Evolutionary conservation across 1,140 invertebrate genomes (phyloP).

Genomic region (Halictus rubicundus): DNA sequence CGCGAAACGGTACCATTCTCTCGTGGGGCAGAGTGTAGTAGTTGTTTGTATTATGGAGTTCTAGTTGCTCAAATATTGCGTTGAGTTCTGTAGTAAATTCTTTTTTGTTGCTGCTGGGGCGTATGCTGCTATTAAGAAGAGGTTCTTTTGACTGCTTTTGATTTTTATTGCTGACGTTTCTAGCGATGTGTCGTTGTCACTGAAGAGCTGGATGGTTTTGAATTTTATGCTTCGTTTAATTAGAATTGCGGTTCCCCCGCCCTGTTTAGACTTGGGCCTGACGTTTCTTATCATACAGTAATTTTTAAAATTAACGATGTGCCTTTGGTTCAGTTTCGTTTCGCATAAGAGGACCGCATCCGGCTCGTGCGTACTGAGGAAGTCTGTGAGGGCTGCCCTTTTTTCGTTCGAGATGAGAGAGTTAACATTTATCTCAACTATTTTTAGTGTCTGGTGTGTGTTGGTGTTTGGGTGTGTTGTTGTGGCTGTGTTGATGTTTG

Average conservation of each 20-base stretch:
- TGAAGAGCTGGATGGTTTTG: neutral
- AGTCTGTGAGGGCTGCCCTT: neutral
- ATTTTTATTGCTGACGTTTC: constrained; percentile 41
- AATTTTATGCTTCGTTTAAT: neutral
- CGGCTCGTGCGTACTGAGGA: neutral
- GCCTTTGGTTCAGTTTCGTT: neutral
- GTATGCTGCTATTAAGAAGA: constrained; percentile 32
- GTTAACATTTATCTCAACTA: neutral
- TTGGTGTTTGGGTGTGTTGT: neutral
- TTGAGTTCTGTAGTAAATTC: constrained; percentile 2
- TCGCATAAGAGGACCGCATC: neutral
- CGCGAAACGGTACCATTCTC: too few species aligned
- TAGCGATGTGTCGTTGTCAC: too few species aligned
- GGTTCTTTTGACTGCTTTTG: constrained; percentile 11
- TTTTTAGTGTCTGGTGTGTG: neutral
- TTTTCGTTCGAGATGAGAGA: neutral
- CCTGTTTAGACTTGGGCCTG: neutral
- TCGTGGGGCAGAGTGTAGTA: constrained; percentile 22
- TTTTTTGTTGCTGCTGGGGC: constrained; percentile 11
- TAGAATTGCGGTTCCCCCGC: neutral
- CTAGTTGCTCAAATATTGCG: neutral
- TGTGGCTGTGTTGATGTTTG: neutral
- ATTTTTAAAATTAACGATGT: neutral
- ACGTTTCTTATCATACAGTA: neutral
- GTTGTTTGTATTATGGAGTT: constrained; percentile 17